Evolutionary conservation across 2,113 vertebrate genomes (phyloP), one percentile per base, ranked within the genome.

Genomic region (Talpa occidentalis): DNA sequence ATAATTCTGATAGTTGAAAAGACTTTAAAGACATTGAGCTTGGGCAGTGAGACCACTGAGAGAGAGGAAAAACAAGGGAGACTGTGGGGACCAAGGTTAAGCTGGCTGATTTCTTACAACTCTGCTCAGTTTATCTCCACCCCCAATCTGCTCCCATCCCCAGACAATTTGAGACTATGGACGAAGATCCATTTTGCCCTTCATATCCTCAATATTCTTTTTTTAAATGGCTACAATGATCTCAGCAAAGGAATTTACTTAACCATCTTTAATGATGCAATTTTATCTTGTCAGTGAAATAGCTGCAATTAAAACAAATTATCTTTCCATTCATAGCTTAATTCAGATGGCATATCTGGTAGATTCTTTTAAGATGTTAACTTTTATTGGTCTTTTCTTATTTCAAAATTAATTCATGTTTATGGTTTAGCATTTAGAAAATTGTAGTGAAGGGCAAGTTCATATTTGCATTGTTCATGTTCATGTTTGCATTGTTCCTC

Each of bases 301-400:
- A 87, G 60, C 72, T 92, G 12, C 84, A 93, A 90, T 97, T 92
- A 94, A 94, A 94, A 76, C 84, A 93, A 89, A 83, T 94, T 70
- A 80, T 73, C 44, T 88, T 84, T 84, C 35, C 66, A 70, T 74
- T 88, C 94, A 77, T 19, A 80, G 84, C 47, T 83, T 94, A 60
- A 93, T 87, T 95, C 44, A 64, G 19, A 94, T 10, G 52, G 30
- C 26, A 49, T 60, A 94, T 82, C 60, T 60, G 40, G 88, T 59
- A 70, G 19, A 70, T 22, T 35, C 32, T 67, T 92, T n/a, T 83
- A 30, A 95, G 90, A 76, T 89, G 47, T 42, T 87, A 69, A 72
- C 28, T 87, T 85, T 44, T 64, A 66, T 90, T 28, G 28, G 30
- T 44, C 32, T 88, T 82, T 78, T 37, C 49, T 95, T 91, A 93